Evolutionary conservation across 2,113 vertebrate genomes (phyloP).

Genomic region (Cacatua alba): DNA sequence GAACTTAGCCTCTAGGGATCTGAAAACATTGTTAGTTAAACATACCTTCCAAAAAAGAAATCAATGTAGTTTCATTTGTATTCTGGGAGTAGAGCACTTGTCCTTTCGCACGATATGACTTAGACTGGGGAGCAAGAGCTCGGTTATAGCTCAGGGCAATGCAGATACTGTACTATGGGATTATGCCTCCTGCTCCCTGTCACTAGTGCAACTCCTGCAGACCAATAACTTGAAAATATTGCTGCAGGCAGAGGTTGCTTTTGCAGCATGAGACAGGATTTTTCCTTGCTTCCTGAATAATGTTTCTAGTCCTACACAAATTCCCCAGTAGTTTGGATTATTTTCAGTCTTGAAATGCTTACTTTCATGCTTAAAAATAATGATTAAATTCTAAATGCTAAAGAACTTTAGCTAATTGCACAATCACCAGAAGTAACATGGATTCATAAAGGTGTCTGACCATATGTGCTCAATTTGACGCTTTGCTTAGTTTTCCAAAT

Average conservation of each 20-base stretch:
- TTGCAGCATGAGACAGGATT: neutral
- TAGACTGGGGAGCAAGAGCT: neutral
- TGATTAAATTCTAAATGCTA: neutral
- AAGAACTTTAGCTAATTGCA: neutral
- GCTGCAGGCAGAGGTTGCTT: neutral
- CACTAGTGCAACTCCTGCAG: neutral
- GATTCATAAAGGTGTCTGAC: neutral
- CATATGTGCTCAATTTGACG: neutral
- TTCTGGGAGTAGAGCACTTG: neutral
- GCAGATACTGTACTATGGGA: rapidly evolving
- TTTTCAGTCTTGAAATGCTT: neutral
- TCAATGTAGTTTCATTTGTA: neutral
- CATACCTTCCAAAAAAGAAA: neutral
- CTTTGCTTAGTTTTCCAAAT: neutral
- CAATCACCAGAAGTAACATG: rapidly evolving
- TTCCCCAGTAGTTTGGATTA: neutral
- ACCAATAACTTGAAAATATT: neutral
- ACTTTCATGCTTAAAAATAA: neutral
- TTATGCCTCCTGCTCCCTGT: neutral
- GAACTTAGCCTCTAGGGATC: neutral
- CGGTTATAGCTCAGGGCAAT: neutral
- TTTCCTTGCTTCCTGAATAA: neutral
- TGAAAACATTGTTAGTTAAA: neutral
- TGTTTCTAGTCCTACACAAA: neutral
- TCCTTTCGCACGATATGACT: neutral